Evolutionary conservation across 2,888 invertebrate genomes (phyloP), one percentile per base, ranked within the genome.

Genomic region (Amiota minor): DNA sequence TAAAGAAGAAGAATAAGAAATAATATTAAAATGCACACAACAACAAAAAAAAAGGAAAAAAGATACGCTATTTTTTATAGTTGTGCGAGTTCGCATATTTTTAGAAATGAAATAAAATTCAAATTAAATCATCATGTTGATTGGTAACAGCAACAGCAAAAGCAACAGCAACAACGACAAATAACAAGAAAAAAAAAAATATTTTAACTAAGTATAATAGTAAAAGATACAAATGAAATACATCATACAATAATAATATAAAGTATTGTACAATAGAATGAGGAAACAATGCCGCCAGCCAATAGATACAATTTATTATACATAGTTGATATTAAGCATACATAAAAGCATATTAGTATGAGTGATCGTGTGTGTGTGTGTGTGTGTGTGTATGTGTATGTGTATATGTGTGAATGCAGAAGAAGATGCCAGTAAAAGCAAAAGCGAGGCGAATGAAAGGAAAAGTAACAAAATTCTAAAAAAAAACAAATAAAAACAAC

Each of bases 91-190:
- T 14, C 14, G 14, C 18, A n/a, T 62, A 62, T 68, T 68, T 68
- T 68, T 68, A 68, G 67, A 68, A 67, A 67, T 67, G 67, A 67
- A 67, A 67, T 49, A 12, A 23, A 68, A 68, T 68, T 68, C 47
- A 65, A 49, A 50, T 68, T 53, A 53, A 65, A 47, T 65, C 65
- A 65, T 50, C 50, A 68, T 14, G 47, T 8, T 20, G 11, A 61
- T 23, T 20, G 53, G 53, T n/a, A 50, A 50, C 53, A 18, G 16
- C 56, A 59, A 59, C 59, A 59, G 11, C 20, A 56, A 56, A 8
- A 16, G 9, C 14, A 56, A 14, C 9, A n/a, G 16, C 9, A 56
- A 55, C 55, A 55, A 55, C 56, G 50, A n/a, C 1, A 4, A 50
- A 50, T 50, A 50, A 11, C 59, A 59, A 9, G n/a, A n/a, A n/a